Percentiles rank a stretch among this genome's conserved stretches.
These are phyloP conservation scores for Augiades crinisus DNA, from an alignment of 2,888 invertebrate genomes.

Conservation along the genomic window DNA sequence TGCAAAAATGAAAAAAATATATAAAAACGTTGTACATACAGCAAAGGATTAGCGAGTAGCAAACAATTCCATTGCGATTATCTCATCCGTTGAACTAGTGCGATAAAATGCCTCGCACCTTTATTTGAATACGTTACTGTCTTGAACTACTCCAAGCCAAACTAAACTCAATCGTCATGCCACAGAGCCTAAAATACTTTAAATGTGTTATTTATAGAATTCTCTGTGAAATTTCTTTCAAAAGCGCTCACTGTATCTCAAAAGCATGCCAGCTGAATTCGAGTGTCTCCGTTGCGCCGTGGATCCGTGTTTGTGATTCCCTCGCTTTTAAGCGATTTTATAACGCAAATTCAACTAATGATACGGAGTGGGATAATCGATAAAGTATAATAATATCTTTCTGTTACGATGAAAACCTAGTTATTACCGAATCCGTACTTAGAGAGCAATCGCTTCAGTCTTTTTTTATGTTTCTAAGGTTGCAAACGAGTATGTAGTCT, in stretches of 20 bases:
- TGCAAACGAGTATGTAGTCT: no score
- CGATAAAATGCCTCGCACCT: slow-evolving; percentile 11
- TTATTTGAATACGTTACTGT: background rate
- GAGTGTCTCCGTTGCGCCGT: slow-evolving; percentile 10
- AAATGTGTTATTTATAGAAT: background rate
- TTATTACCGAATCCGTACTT: no score
- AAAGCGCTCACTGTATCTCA: slow-evolving; percentile 12
- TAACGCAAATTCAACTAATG: background rate
- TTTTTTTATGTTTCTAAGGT: no score
- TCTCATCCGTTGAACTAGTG: slow-evolving; percentile 11
- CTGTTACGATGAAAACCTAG: background rate
- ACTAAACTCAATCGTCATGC: background rate
- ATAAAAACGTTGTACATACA: no score
- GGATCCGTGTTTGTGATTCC: slow-evolving; percentile 2
- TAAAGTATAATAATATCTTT: background rate
- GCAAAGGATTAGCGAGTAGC: slow-evolving; percentile 6
- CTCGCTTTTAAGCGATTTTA: background rate
- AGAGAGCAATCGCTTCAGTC: no score
- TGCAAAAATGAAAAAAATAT: no score
- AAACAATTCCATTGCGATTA: slow-evolving; percentile 11
- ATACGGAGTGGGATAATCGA: no score
- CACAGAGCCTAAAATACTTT: background rate
- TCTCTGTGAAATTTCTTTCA: slow-evolving; percentile 8
- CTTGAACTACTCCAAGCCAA: background rate
- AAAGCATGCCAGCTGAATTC: slow-evolving; percentile 15